Base-by-base conservation (phyloP, 64 coral and sea anemone species). In the Montipora cactus region DNA sequence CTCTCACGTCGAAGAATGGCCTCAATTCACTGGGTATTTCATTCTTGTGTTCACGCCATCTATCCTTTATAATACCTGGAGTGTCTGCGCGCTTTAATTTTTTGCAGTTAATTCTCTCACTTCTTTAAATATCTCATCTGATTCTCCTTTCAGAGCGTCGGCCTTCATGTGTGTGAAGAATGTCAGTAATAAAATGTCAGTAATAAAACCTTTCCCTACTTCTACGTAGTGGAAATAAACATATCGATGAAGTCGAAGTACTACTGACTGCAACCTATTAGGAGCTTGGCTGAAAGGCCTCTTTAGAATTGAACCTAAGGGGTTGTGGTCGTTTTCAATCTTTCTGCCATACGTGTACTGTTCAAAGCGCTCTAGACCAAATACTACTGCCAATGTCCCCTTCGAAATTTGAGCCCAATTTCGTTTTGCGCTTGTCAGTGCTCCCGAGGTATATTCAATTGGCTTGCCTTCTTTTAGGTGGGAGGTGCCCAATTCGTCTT, bases 1-100 rank as follows among this genome's bases (percentile, higher is more conserved):
- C 74, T 89, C 87, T 89, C 59, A 77, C 59, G 49, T 76, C 49
- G 78, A 76, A 89, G 37, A 59, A 78, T 75, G 47, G 74, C 19
- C 20, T 89, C 3, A 78, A 14, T 74, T 78, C 72, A 89, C 13
- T 59, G 55, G 73, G 87, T 6, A 76, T 8, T 50, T 89, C 18
- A 59, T 75, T 57, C n/a, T 62, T 77, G 47, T 50, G 19, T 19
- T 80, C 78, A 19, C 1, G 37, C 78, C 78, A 80, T 4, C 78
- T 5, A 5, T 80, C 53, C 47, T n/a, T 50, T 5, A 80, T 80
- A 46, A 49, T 59, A 3, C 47, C 18, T 19, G n/a, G 5, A 80
- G 78, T 6, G 25, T 80, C 10, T 80, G 78, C 78, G 50, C 18
- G 13, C 7, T 80, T 52, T 80, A 44, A 13, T 80, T 46, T 5